phyloP scores from a whole-genome alignment of 2,113 vertebrate species.

The Petroica traversi region DNA sequence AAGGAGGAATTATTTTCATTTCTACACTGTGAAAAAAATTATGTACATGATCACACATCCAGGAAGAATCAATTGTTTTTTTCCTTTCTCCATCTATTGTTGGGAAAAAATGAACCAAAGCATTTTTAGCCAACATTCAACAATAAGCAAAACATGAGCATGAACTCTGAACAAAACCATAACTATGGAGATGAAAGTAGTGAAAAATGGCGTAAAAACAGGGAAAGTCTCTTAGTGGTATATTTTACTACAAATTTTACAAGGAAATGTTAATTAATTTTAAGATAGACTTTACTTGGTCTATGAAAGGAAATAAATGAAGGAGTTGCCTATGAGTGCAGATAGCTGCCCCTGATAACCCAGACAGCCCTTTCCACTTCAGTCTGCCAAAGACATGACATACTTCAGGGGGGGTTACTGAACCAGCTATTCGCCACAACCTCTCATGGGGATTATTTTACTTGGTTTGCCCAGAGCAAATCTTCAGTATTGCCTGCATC shows the following conservation, averaged over 20 bases:
- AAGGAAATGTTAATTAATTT: not conserved
- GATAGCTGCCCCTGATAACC: not conserved
- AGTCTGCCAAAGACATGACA: not conserved
- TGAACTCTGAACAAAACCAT: not conserved
- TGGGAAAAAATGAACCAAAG: not conserved
- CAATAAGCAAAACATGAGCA: not conserved
- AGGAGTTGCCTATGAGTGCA: not conserved
- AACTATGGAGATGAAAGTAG: not conserved
- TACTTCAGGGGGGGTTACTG: not conserved
- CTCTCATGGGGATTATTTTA: not conserved
- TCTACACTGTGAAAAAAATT: not conserved
- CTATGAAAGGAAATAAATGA: not conserved
- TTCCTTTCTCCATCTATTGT: not conserved
- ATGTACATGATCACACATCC: fast-evolving
- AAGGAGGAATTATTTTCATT: not conserved
- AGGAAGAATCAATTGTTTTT: not conserved
- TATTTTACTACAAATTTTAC: not conserved
- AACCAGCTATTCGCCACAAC: not conserved
- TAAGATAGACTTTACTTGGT: not conserved
- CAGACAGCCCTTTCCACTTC: not conserved
- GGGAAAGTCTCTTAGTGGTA: not conserved
- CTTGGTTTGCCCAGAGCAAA: not conserved
- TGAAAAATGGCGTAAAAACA: not conserved
- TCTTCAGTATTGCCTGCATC: not conserved
- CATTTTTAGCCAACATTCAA: not conserved